Evolutionary conservation across 2,888 invertebrate genomes (phyloP).

Genomic region (Micoletzkya japonica): DNA sequence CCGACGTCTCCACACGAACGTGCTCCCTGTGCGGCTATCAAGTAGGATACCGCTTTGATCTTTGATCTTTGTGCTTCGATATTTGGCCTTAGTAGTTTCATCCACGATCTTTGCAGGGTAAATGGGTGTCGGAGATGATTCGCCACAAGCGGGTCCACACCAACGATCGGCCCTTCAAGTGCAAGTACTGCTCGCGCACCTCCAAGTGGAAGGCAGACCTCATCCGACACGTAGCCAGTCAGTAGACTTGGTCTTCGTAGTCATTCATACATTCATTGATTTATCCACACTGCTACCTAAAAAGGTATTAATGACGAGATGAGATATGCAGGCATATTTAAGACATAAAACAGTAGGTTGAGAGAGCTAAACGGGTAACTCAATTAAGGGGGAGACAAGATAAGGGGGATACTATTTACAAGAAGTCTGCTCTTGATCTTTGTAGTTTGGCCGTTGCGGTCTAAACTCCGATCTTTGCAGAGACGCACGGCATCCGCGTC

Average conservation of each 20-base stretch:
- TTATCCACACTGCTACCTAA: no score
- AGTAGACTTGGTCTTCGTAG: slow-evolving; percentile 27
- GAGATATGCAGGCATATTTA: no score
- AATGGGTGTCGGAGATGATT: slow-evolving; percentile 67
- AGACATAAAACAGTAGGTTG: no score
- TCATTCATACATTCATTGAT: no score
- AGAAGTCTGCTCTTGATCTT: no score
- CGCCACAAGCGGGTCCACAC: slow-evolving; percentile 67
- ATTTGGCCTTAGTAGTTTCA: background rate
- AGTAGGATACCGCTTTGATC: slow-evolving; percentile 30
- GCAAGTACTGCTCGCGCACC: slow-evolving; percentile 67
- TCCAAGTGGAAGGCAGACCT: slow-evolving; percentile 69
- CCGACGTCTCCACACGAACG: slow-evolving; percentile 62
- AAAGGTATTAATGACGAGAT: no score
- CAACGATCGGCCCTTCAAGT: slow-evolving; percentile 66
- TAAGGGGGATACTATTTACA: no score
- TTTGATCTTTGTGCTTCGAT: background rate
- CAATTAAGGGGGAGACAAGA: no score
- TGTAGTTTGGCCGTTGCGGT: no score
- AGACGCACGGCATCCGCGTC: slow-evolving; percentile 66
- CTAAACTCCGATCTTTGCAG: no score
- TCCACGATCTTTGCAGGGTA: no score
- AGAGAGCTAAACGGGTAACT: no score
- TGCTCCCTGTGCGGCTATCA: slow-evolving; percentile 64
- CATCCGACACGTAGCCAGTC: slow-evolving; percentile 67